These are phyloP conservation scores for Aphelenchoides besseyi DNA, from an alignment of 1,140 invertebrate species.

Conservation along the genomic window DNA sequence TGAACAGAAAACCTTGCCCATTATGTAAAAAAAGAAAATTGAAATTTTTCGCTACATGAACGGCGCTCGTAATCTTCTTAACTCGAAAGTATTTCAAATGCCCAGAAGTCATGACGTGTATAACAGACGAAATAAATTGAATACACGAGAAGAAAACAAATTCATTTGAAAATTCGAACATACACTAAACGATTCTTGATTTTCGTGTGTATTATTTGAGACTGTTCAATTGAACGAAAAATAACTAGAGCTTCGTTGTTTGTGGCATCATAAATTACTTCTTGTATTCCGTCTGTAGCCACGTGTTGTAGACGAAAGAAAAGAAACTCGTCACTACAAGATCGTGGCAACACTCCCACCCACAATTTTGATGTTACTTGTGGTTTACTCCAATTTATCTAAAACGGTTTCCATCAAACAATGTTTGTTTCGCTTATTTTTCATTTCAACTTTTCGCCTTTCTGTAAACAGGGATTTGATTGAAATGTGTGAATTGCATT, in stretches of 20 bases:
- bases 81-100: too few relatives aligned
- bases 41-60: too few relatives aligned
- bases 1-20: too few relatives aligned
- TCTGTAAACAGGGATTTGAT: neutral
- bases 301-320: neutral
- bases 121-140: too few relatives aligned
- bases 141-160: too few relatives aligned
- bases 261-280: slow-evolving; percentile 13
- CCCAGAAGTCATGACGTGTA: too few relatives aligned
- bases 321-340: slow-evolving; percentile 17
- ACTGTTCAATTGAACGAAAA: slow-evolving; percentile 1
- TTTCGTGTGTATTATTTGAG: slow-evolving; percentile 10
- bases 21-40: too few relatives aligned
- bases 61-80: too few relatives aligned
- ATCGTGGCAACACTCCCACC: slow-evolving; percentile 7
- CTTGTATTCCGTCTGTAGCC: slow-evolving; percentile 15
- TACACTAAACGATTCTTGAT: slow-evolving; percentile 17
- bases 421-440: too few relatives aligned
- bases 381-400: slow-evolving; percentile 17
- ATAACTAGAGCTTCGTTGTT: slow-evolving; percentile 15
- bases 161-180: too few relatives aligned
- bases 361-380: neutral
- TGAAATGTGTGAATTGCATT: slow-evolving; percentile 11
- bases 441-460: slow-evolving; percentile 13
- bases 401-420: neutral